phyloP scores from a whole-genome alignment of 2,888 invertebrate genomes.

The Erpobdella octoculata region DNA sequence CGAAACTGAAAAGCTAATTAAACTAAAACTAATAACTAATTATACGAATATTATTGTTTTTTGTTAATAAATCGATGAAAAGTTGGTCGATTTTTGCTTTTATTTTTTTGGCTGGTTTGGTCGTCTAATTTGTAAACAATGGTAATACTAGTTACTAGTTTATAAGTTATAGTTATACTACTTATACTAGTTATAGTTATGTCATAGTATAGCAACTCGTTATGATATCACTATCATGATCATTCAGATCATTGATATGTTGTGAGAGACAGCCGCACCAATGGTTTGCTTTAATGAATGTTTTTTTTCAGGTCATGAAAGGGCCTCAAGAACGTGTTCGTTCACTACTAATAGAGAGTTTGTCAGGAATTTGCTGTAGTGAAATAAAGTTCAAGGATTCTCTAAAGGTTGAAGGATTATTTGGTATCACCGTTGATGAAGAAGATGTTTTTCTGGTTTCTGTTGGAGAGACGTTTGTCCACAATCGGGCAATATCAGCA shows the following conservation, averaged over 20 bases:
- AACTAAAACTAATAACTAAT: no score
- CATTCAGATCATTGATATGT: no score
- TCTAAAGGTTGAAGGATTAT: conserved; percentile 34
- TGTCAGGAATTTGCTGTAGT: conserved; percentile 34
- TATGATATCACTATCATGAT: no score
- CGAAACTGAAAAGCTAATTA: no score
- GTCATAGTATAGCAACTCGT: no score
- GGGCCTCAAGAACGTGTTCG: conserved; percentile 31
- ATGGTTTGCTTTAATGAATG: no score
- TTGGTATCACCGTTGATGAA: conserved; percentile 35
- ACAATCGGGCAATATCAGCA: conserved; percentile 20
- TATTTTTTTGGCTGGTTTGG: background rate
- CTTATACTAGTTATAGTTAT: no score
- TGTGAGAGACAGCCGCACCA: no score
- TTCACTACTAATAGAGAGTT: conserved; percentile 34
- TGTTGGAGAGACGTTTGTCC: conserved; percentile 33
- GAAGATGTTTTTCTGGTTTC: conserved; percentile 35
- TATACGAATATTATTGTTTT: no score
- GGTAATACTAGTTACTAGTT: background rate
- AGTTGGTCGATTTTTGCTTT: background rate
- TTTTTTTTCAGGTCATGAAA: conserved; percentile 25
- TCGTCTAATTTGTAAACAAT: background rate
- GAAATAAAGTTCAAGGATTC: conserved; percentile 32
- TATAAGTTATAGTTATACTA: no score
- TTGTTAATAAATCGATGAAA: conserved; percentile 7